Base-by-base conservation (phyloP, 2,113 vertebrate species). In the Typhlomys cinereus region DNA sequence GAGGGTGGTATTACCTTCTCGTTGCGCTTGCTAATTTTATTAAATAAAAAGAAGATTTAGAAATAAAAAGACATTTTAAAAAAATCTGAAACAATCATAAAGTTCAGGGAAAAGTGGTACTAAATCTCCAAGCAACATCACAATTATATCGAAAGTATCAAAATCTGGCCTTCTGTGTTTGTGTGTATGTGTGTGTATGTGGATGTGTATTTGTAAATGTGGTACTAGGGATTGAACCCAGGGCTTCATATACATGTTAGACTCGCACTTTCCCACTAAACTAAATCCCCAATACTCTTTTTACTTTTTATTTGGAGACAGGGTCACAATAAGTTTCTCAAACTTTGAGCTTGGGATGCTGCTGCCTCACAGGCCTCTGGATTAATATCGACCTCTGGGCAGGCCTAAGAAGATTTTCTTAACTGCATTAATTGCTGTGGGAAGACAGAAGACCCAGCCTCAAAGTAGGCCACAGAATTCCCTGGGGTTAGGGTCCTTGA, bases 91-190 rank as follows among this genome's bases (percentile, higher is more conserved):
- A 54, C 46, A 15, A 76, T 91, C 31, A 84, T 52, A 88, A 81
- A 71, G 52, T 18, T 89, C 44, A 27, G 81, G 17, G 69, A 21
- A 91, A 48, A 79, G 71, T 57, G 36, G 66, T 4, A 92, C 25
- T 94, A 54, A 90, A 93, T 25, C 31, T 70, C 81, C 88, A 52
- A 62, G 27, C 83, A 96, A 93, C n/a, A 81, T 86, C 82, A 48
- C 78, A 81, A 95, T 95, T 7, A 41, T 54, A 94, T 80, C 31
- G 23, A 5, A 17, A 90, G 34, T n/a, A 86, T 31, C 23, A 66
- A 85, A 25, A 84, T 48, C 66, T n/a, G 48, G 59, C 46, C 18
- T 48, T n/a, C 8, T 15, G 3, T 29, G 23, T 23, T 80, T 34
- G 6, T 8, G 57, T n/a, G n/a, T n/a, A n/a, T n/a, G n/a, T n/a